Conservation (phyloP, 2,797 vertebrate species). For the Fringilla coelebs region DNA sequence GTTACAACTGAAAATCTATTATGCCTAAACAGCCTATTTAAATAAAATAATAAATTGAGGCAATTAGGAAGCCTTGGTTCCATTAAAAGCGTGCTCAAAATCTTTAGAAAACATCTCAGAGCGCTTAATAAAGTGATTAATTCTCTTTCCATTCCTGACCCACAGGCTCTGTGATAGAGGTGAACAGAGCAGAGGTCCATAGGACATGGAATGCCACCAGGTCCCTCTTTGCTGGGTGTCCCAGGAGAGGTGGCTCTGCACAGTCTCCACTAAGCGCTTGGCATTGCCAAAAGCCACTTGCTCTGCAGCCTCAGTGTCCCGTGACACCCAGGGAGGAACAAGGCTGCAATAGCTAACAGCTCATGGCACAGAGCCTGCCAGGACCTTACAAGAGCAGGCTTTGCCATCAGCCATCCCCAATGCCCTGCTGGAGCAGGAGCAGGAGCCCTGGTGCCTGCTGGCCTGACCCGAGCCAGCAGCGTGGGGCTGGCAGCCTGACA, state of each 20-base stretch:
- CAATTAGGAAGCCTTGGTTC: background rate
- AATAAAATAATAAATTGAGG: background rate
- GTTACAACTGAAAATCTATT: conserved; percentile 24
- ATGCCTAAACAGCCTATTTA: background rate
- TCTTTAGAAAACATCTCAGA: conserved; percentile 18
- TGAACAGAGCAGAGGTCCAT: background rate
- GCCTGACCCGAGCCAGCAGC: rapidly evolving
- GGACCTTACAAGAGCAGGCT: background rate
- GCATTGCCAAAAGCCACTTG: background rate
- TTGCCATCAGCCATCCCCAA: background rate
- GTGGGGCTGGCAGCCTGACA: background rate
- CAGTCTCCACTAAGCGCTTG: background rate
- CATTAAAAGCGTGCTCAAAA: background rate
- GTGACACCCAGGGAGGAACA: background rate
- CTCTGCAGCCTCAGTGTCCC: background rate
- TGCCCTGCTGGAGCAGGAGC: background rate
- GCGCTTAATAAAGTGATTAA: background rate
- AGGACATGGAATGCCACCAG: background rate
- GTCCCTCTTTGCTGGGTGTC: background rate
- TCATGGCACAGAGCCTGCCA: background rate
- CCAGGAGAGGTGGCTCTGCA: background rate
- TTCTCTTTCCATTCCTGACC: background rate
- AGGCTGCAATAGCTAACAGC: background rate
- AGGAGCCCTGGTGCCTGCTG: background rate
- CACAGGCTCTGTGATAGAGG: background rate